Evolutionary conservation across 2,888 invertebrate genomes (phyloP).

Genomic region (Dysmachus trigonus): DNA sequence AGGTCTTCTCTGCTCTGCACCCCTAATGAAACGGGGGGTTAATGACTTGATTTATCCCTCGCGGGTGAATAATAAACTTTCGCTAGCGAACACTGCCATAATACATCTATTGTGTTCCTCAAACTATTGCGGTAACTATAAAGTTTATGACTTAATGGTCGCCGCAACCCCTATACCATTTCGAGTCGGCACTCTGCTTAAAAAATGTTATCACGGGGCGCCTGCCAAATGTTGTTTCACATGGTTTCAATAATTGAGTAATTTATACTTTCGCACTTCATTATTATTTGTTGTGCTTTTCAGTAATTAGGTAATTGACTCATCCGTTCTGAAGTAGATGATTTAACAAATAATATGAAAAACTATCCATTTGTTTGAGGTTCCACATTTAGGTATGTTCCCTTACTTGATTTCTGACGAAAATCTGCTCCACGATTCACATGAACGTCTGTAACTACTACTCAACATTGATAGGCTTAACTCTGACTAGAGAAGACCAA

Average conservation of each 20-base stretch:
- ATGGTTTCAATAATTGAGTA: background rate
- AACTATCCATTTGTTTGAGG: too few relatives aligned
- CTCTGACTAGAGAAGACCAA: too few relatives aligned
- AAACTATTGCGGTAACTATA: background rate
- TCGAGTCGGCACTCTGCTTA: background rate
- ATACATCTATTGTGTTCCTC: background rate
- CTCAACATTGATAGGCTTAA: too few relatives aligned
- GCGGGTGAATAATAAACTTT: conserved; percentile 1
- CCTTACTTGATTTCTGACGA: too few relatives aligned
- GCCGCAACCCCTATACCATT: background rate
- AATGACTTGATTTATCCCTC: conserved; percentile 32
- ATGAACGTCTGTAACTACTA: too few relatives aligned
- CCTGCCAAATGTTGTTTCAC: background rate
- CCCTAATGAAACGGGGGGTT: conserved; percentile 20
- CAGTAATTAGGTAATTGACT: background rate
- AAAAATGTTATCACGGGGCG: background rate
- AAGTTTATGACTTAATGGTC: background rate
- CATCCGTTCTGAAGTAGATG: too few relatives aligned
- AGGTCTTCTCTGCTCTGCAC: conserved; percentile 1
- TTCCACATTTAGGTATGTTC: too few relatives aligned
- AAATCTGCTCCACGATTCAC: too few relatives aligned
- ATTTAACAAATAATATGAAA: too few relatives aligned
- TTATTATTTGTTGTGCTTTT: background rate
- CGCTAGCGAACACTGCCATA: background rate
- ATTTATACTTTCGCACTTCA: background rate